Evolutionary conservation across 1,140 invertebrate genomes (phyloP).

Genomic region (Drosophila grimshawi): DNA sequence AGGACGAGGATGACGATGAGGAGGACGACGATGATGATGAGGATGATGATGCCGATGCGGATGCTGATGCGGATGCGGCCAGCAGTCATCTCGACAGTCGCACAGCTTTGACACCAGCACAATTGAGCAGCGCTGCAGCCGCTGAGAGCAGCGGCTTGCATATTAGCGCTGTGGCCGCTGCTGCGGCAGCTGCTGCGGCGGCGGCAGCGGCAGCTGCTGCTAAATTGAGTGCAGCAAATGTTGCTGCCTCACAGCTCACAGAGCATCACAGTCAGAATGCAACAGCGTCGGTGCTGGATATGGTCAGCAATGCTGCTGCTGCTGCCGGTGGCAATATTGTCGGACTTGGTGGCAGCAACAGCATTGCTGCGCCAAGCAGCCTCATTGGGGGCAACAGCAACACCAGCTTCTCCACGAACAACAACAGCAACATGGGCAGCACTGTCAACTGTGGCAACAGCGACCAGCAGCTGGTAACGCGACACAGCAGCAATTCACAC

Average conservation of each 20-base stretch:
- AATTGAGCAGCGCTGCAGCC: slow-evolving; percentile 48
- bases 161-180: slow-evolving; percentile 67
- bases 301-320: slow-evolving; percentile 29
- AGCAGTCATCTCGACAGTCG: slow-evolving; percentile 59
- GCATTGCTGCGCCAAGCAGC: slow-evolving; percentile 43
- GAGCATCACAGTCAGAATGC: slow-evolving; percentile 61
- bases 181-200: slow-evolving; percentile 64
- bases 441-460: slow-evolving; percentile 12
- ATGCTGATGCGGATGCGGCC: slow-evolving; percentile 55
- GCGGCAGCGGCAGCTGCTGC: slow-evolving; percentile 62
- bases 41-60: slow-evolving; percentile 55
- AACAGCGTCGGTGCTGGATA: slow-evolving; percentile 52
- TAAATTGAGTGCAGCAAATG: slow-evolving; percentile 54
- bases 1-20: slow-evolving; percentile 44
- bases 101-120: slow-evolving; percentile 48
- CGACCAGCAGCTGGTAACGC: slow-evolving; percentile 12
- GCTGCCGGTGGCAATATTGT: not conserved
- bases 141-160: slow-evolving; percentile 61
- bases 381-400: slow-evolving; percentile 67
- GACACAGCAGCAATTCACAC: slow-evolving; percentile 27
- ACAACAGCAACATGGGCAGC: slow-evolving; percentile 57
- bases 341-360: slow-evolving; percentile 1
- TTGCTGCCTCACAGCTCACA: slow-evolving; percentile 40
- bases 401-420: slow-evolving; percentile 72
- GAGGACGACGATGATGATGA: slow-evolving; percentile 57